Evolutionary conservation across 2,888 invertebrate genomes (phyloP).

Genomic region (Macrophya annulata): DNA sequence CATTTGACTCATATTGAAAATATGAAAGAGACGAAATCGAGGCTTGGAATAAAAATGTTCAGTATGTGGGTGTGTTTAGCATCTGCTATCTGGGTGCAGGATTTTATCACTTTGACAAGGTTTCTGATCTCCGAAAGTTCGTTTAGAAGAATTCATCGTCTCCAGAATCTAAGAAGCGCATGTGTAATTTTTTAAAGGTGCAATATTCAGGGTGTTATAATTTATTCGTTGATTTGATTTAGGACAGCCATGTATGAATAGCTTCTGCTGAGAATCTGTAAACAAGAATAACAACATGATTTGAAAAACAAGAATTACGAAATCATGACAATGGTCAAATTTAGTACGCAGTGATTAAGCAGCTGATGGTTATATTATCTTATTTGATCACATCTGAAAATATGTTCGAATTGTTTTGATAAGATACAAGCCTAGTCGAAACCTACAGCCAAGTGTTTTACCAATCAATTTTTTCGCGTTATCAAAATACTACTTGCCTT

Average conservation of each 20-base stretch:
- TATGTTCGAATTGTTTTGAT: not conserved
- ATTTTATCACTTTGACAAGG: not conserved
- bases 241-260: slow-evolving; percentile 62
- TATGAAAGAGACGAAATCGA: not conserved
- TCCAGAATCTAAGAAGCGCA: not conserved
- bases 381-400: not conserved
- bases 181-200: not conserved
- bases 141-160: not conserved
- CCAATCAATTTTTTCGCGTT: not conserved
- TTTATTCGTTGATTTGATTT: slow-evolving; percentile 60
- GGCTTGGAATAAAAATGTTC: not conserved
- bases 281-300: not conserved
- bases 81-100: no score
- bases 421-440: not conserved
- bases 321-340: not conserved
- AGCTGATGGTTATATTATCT: not conserved
- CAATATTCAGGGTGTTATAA: not conserved
- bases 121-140: not conserved
- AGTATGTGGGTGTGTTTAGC: no score
- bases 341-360: not conserved
- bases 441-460: not conserved
- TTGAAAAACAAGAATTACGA: not conserved
- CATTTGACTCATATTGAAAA: not conserved
- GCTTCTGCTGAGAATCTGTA: slow-evolving; percentile 62
- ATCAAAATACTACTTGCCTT: not conserved